Conservation (phyloP, 1,140 invertebrate species). For the Drosophila paulistorum region DNA sequence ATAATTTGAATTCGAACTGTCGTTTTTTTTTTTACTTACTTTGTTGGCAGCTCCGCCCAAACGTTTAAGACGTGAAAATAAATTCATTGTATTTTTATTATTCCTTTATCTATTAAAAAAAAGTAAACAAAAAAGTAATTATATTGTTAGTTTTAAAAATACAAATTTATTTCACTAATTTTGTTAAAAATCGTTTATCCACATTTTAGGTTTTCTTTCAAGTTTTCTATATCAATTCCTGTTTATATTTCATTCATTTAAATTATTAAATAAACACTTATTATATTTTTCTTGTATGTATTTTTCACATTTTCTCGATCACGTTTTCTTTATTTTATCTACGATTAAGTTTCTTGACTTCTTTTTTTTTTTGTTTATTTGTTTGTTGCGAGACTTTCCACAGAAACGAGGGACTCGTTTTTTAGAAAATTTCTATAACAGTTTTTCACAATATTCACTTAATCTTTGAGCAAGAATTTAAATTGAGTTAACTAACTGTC, state of each 20-base stretch:
- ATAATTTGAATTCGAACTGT: background rate
- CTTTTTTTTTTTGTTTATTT: background rate
- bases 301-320: too few species aligned
- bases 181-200: too few species aligned
- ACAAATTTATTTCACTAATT: too few species aligned
- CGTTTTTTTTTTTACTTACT: slow-evolving; percentile 26
- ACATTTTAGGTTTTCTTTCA: too few species aligned
- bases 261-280: too few species aligned
- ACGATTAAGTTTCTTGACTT: background rate
- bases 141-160: background rate
- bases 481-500: slow-evolving; percentile 18
- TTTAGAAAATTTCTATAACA: background rate
- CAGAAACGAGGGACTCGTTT: background rate
- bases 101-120: too few species aligned
- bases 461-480: background rate
- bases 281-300: too few species aligned
- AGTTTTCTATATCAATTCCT: too few species aligned
- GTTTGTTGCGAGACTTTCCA: background rate
- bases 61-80: slow-evolving; percentile 58
- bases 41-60: slow-evolving; percentile 42
- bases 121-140: too few species aligned
- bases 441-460: background rate
- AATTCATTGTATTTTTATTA: slow-evolving; percentile 39
- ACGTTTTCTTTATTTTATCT: too few species aligned
- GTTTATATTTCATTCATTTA: too few species aligned